Evolutionary conservation across 2,888 invertebrate genomes (phyloP), one percentile per base, ranked within the genome.

Genomic region (Leptura quadrifasciata): DNA sequence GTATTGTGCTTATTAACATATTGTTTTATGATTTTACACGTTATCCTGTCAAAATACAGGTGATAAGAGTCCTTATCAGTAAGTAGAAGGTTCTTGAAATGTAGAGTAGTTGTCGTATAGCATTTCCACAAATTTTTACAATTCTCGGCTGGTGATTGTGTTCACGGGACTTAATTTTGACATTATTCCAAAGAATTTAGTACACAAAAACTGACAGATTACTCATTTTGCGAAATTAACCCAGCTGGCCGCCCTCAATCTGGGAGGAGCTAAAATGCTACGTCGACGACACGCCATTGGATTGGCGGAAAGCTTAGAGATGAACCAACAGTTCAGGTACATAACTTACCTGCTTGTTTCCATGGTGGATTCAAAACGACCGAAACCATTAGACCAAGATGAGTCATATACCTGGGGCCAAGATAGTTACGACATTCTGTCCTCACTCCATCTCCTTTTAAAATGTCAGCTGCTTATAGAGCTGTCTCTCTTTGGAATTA

Each of bases 1-100:
- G 79, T 76, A 76, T 79, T 74, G 58, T 70, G 76, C 78, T 80
- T 81, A 84, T 77, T 79, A 84, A 81, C 85, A 86, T 85, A 84
- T 83, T 85, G 84, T 82, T 80, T 76, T 73, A 74, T 70, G 78
- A 60, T 58, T 58, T 39, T 78, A 71, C 67, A 65, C 73, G 63
- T 76, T 72, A 75, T 61, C 71, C 77, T 81, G 80, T 79, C 80
- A 81, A 77, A 74, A 63, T 54, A 67, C 68, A 77, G 68, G 63
- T 81, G 80, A 80, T 79, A 77, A 80, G 72, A 72, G 20, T 75
- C 63, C 76, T 80, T 79, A 76, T 77, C 79, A 72, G 69, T 76
- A 73, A 68, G 57, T 15, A 55, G 20, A 8, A 57, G 57, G n/a
- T 47, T 47, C 47, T 47, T 47, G 47, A 47, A 47, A 47, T 47